phyloP scores from a whole-genome alignment of 2,113 vertebrate genomes.

The Laticauda laticaudata region DNA sequence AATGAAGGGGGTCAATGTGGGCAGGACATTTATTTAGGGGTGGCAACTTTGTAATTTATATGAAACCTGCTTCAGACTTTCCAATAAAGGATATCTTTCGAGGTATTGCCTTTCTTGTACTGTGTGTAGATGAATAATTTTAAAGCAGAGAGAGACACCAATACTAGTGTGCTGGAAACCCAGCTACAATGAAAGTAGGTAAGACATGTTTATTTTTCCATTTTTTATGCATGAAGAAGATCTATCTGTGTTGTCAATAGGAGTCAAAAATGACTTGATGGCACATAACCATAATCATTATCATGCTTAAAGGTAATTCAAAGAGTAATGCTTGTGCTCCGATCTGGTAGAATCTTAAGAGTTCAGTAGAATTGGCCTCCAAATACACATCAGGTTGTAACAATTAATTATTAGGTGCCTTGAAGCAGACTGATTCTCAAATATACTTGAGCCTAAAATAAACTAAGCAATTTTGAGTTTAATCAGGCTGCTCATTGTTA shows the following conservation, averaged over 20 bases:
- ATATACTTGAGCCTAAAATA: background rate
- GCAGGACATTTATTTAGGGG: background rate
- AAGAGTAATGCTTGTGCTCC: background rate
- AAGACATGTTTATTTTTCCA: background rate
- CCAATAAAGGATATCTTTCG: constrained; percentile 56
- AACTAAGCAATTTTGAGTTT: background rate
- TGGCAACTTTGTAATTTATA: constrained; percentile 45
- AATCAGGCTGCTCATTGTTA: background rate
- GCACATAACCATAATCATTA: background rate
- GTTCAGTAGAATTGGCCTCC: background rate
- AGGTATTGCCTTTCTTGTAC: constrained; percentile 29
- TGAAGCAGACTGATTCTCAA: background rate
- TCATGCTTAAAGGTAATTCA: background rate
- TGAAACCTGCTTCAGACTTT: constrained; percentile 33
- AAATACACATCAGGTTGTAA: background rate
- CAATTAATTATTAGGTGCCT: background rate
- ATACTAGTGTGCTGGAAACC: background rate
- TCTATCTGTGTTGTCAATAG: background rate
- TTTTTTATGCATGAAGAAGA: background rate
- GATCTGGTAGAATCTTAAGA: background rate
- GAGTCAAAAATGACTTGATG: background rate
- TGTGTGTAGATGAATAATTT: constrained; percentile 11
- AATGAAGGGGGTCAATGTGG: constrained; percentile 18
- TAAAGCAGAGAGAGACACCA: background rate
- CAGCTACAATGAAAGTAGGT: background rate